Percentiles rank a stretch among this genome's conserved stretches.
Evolutionary conservation across 2,797 vertebrate genomes (phyloP).

Genomic region (Siniperca undulata): DNA sequence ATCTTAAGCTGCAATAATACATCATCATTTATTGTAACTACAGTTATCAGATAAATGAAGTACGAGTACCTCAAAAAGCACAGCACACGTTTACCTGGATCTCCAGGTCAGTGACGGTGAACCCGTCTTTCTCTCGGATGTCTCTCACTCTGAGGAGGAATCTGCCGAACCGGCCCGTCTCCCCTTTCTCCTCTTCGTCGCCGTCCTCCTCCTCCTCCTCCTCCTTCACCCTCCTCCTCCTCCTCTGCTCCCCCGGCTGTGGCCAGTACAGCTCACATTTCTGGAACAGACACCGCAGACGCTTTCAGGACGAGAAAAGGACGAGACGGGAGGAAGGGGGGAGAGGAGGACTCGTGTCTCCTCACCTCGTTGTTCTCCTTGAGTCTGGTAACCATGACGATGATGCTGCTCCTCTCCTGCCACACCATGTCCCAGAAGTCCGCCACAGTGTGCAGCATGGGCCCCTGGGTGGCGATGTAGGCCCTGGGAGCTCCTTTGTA

Average conservation of each 20-base stretch:
- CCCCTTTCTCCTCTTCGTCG: conserved; percentile 54
- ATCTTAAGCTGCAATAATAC: too few species aligned
- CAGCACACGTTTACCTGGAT: conserved; percentile 81
- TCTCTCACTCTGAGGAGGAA: conserved; percentile 81
- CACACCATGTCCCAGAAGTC: conserved; percentile 97
- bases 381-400: conserved; percentile 93
- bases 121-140: conserved; percentile 79
- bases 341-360: background rate
- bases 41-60: too few species aligned
- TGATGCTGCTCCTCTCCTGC: conserved; percentile 88
- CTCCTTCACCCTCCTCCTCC: conserved; percentile 49
- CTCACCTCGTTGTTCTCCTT: conserved; percentile 91
- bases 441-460: conserved; percentile 89
- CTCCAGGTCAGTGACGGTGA: conserved; percentile 84
- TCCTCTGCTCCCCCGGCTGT: conserved; percentile 26
- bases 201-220: conserved; percentile 52
- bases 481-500: conserved; percentile 80
- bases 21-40: too few species aligned
- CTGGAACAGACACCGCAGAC: conserved; percentile 72
- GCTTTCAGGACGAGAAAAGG: background rate
- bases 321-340: too few species aligned
- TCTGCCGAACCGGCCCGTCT: conserved; percentile 83
- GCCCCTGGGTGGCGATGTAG: conserved; percentile 93
- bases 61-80: background rate
- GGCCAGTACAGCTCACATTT: conserved; percentile 94